Evolutionary conservation across 2,113 vertebrate species (phyloP).

Genomic region (Albula glossodonta): DNA sequence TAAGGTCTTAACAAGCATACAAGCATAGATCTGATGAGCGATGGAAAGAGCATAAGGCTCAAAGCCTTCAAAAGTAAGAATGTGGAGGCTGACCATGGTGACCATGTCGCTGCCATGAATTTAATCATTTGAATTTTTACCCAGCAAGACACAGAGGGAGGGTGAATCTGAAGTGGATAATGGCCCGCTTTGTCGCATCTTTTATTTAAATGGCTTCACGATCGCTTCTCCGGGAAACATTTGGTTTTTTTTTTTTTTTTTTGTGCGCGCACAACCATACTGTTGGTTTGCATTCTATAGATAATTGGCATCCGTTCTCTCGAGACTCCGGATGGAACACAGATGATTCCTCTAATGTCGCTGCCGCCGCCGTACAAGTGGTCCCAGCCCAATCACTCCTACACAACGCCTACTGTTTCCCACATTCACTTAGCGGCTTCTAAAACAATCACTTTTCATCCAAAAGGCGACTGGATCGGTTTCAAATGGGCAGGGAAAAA

Average conservation of each 20-base stretch:
- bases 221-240: conserved; percentile 40
- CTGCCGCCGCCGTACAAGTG: conserved; percentile 21
- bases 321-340: conserved; percentile 42
- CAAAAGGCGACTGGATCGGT: conserved; percentile 7
- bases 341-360: conserved; percentile 27
- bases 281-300: conserved; percentile 25
- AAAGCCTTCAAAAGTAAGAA: not conserved
- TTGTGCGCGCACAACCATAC: not conserved
- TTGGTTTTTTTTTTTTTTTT: not conserved
- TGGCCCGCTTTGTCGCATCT: conserved; percentile 30
- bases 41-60: not conserved
- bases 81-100: not conserved
- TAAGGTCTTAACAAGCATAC: not conserved
- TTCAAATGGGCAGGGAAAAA: not conserved
- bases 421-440: conserved; percentile 4
- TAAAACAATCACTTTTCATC: conserved; percentile 1
- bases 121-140: conserved; percentile 25
- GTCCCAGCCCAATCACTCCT: conserved; percentile 36
- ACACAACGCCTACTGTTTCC: conserved; percentile 17
- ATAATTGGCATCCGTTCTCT: conserved; percentile 40
- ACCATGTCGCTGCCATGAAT: not conserved
- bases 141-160: not conserved
- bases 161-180: conserved; percentile 42
- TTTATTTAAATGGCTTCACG: conserved; percentile 7
- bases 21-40: not conserved